Evolutionary conservation across 2,797 vertebrate genomes (phyloP), one percentile per base, ranked within the genome.

Genomic region (Pelodytes ibericus): DNA sequence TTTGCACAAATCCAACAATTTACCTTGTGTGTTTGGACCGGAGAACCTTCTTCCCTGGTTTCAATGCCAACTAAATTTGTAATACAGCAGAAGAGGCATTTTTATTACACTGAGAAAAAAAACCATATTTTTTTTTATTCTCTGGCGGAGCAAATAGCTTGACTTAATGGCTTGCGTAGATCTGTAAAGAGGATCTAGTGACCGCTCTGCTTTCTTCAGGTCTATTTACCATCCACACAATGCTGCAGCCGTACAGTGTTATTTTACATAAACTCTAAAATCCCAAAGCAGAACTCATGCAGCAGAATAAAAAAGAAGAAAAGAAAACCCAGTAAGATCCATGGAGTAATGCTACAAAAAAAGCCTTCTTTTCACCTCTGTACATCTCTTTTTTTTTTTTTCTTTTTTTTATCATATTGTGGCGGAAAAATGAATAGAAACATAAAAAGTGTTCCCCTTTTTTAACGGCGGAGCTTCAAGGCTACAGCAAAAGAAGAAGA

Each of bases 361-460:
- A 11, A 22, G 49, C 61, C 58, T 60, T 59, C 69, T 66, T 65
- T 71, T 65, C 75, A 71, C 68, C 75, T 56, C 68, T 31, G 25
- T 36, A 66, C 68, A 49, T 65, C 49, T 57, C n/a, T n/a, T n/a
- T n/a, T n/a, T n/a, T n/a, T n/a, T n/a, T n/a, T n/a, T n/a, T n/a
- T n/a, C n/a, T n/a, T n/a, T n/a, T 65, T 77, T 77, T 77, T 77
- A 77, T 77, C 61, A 49, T 66, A 77, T 77, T 72, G 75, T 77
- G 62, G 61, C 10, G 41, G 27, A 36, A 41, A 71, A 77, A 77
- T 72, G 75, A 77, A 77, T 59, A 60, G 75, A 72, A 72, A 71
- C 59, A 77, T 71, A 71, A 77, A 72, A 72, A 59, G 68, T 65
- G 31, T 61, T 56, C 67, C 59, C 57, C n/a, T 65, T 71, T 75